Conservation (phyloP, 2,888 invertebrate species). For the Tachina lurida region DNA sequence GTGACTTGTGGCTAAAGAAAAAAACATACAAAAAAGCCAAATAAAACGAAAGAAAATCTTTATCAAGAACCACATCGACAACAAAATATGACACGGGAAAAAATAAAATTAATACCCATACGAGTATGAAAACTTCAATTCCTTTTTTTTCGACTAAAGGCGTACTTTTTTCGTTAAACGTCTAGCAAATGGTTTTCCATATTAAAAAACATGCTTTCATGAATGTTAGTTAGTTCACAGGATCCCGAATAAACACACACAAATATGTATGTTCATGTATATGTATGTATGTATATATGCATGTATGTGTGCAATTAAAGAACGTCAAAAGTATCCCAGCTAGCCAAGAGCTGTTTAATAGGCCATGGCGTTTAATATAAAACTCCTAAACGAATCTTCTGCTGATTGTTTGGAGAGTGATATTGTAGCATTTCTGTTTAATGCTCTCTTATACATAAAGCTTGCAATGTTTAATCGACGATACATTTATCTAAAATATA, state of each 20-base stretch:
- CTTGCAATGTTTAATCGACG: no score
- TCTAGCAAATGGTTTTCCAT: constrained; percentile 20
- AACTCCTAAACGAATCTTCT: no score
- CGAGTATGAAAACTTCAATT: constrained; percentile 16
- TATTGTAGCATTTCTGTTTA: no score
- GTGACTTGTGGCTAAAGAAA: constrained; percentile 29
- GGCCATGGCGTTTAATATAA: no score
- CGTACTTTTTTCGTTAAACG: constrained; percentile 45
- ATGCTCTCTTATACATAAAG: no score
- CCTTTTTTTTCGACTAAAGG: constrained; percentile 15
- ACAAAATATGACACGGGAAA: constrained; percentile 6
- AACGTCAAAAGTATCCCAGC: neutral
- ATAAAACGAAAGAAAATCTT: neutral
- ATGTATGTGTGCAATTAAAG: neutral
- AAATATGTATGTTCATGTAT: neutral
- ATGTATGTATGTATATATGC: no score
- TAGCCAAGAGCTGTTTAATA: no score
- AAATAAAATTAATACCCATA: neutral
- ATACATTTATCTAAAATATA: no score
- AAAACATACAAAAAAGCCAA: neutral
- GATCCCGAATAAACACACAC: constrained; percentile 1
- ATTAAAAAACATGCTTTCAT: constrained; percentile 24
- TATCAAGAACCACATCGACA: constrained; percentile 32
- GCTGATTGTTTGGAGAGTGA: no score
- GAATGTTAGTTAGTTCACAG: constrained; percentile 43